Conservation (phyloP, 2,888 invertebrate genomes). For the Ochlodes sylvanus region DNA sequence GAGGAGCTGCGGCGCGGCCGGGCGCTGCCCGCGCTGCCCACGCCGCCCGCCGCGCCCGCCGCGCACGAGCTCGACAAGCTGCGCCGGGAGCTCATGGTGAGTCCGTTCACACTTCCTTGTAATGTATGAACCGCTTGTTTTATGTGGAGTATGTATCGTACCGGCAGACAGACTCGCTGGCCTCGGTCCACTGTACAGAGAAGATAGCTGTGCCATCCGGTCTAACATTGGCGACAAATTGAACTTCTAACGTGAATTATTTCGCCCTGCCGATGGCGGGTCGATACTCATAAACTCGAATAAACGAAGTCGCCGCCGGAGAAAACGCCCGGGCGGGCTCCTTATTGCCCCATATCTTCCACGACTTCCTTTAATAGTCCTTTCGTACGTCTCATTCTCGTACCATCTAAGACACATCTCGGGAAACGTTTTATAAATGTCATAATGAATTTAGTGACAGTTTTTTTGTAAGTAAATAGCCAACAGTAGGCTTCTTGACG, state of each 20-base stretch:
- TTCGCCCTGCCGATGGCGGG: conserved; percentile 1
- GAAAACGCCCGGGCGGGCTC: background rate
- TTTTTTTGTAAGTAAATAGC: no score
- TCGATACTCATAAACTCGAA: conserved; percentile 25
- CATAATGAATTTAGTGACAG: no score
- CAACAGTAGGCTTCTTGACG: no score
- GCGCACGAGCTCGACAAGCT: conserved; percentile 96
- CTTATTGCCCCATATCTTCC: conserved; percentile 14
- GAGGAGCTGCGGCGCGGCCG: conserved; percentile 93
- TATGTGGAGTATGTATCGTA: no score
- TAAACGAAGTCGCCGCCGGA: conserved; percentile 8
- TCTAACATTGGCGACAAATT: conserved; percentile 10
- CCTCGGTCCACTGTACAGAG: background rate
- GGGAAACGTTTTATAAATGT: no score
- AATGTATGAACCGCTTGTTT: no score
- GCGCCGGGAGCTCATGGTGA: conserved; percentile 95
- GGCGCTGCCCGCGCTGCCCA: conserved; percentile 79
- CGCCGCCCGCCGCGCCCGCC: conserved; percentile 75
- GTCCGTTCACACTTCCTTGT: conserved; percentile 45
- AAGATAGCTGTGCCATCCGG: conserved; percentile 9
- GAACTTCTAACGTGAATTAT: conserved; percentile 10
- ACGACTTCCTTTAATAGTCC: conserved; percentile 10
- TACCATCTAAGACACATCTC: no score
- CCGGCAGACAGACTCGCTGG: no score
- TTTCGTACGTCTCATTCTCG: no score